Evolutionary conservation across 2,888 invertebrate species (phyloP).

Genomic region (Hirtodrosophila cameraria): DNA sequence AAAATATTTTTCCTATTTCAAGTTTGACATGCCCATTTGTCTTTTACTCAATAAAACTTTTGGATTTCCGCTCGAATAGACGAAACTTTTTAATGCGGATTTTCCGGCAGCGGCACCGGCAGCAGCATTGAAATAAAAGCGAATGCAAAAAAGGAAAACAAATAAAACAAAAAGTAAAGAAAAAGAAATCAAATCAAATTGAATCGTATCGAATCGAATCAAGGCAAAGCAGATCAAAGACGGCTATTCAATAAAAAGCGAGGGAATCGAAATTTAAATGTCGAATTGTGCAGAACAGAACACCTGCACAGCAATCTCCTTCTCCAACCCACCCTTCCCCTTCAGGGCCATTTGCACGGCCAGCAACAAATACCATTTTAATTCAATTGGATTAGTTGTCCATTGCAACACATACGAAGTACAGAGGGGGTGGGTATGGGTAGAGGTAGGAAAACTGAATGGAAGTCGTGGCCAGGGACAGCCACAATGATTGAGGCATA

Average conservation of each 20-base stretch:
- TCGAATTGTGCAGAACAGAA: constrained; percentile 45
- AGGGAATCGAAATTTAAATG: constrained; percentile 60
- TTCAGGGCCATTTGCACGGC: not conserved
- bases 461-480: constrained; percentile 38
- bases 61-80: constrained; percentile 76
- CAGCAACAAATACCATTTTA: constrained; percentile 57
- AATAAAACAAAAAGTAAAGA: constrained; percentile 9
- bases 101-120: constrained; percentile 41
- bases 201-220: constrained; percentile 62
- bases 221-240: constrained; percentile 19
- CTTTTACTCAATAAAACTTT: constrained; percentile 73
- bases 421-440: not conserved
- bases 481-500: not conserved
- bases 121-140: constrained; percentile 25
- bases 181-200: constrained; percentile 53
- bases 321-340: not conserved
- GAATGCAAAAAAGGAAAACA: constrained; percentile 35
- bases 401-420: constrained; percentile 46
- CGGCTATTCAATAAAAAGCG: not conserved
- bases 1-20: constrained; percentile 57
- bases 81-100: constrained; percentile 74
- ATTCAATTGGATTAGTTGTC: constrained; percentile 72
- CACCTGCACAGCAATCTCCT: constrained; percentile 40
- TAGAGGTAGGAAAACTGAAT: not conserved
- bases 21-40: constrained; percentile 44